Evolutionary conservation across 2,888 invertebrate genomes (phyloP).

Genomic region (Serrognathus titanus): DNA sequence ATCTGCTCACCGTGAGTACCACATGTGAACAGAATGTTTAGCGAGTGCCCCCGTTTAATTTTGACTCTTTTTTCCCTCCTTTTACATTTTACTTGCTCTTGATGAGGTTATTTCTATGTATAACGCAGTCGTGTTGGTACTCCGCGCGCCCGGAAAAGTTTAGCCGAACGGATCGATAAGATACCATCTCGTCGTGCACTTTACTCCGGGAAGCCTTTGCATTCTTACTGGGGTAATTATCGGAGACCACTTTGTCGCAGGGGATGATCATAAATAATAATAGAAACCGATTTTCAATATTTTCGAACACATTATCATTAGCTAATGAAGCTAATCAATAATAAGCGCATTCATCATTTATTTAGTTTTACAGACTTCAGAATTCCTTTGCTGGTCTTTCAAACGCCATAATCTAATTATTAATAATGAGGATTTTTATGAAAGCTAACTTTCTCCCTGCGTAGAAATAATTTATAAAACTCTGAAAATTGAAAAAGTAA

Average conservation of each 20-base stretch:
- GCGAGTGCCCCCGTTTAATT: background rate
- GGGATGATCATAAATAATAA: slow-evolving; percentile 16
- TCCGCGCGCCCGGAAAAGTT: background rate
- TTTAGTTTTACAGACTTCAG: no score
- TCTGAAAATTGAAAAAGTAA: background rate
- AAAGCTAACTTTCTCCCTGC: no score
- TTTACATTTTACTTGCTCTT: slow-evolving; percentile 9
- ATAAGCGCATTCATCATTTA: slow-evolving; percentile 5
- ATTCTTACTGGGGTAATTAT: slow-evolving; percentile 35
- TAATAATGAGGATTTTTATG: no score
- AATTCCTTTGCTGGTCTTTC: no score
- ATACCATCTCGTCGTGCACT: slow-evolving; percentile 11
- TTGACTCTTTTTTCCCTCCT: slow-evolving; percentile 1
- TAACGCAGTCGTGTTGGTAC: slow-evolving; percentile 5
- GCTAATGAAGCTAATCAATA: background rate
- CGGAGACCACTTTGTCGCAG: slow-evolving; percentile 33
- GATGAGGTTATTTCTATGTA: slow-evolving; percentile 18
- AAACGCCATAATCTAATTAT: no score
- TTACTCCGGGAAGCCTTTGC: slow-evolving; percentile 27
- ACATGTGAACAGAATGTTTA: background rate
- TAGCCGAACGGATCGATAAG: slow-evolving; percentile 6
- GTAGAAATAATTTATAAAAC: background rate
- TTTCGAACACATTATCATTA: slow-evolving; percentile 5
- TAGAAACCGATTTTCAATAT: slow-evolving; percentile 6
- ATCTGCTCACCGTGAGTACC: no score